phyloP scores from a whole-genome alignment of 2,888 invertebrate species.

The Cheilosia scutellata region DNA sequence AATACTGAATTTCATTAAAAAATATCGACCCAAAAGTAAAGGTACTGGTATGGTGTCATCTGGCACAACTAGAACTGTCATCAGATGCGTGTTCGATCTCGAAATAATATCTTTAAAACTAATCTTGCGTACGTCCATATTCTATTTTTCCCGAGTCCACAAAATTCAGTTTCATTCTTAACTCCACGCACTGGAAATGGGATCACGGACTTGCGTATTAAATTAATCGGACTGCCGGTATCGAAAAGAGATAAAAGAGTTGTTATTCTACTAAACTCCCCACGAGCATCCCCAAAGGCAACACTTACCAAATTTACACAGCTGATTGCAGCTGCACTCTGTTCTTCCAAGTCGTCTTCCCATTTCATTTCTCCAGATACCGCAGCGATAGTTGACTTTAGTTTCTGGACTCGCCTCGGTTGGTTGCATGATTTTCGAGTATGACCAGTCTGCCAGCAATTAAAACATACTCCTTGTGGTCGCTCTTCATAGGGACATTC shows the following conservation, averaged over 20 bases:
- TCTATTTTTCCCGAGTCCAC: slow-evolving; percentile 29
- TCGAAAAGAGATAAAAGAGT: slow-evolving; percentile 39
- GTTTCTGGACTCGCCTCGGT: slow-evolving; percentile 30
- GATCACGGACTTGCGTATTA: slow-evolving; percentile 41
- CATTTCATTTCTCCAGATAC: slow-evolving; percentile 6
- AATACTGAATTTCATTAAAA: slow-evolving; percentile 21
- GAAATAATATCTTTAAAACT: slow-evolving; percentile 17
- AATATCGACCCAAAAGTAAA: slow-evolving; percentile 30
- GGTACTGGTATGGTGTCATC: slow-evolving; percentile 41
- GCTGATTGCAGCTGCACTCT: slow-evolving; percentile 26
- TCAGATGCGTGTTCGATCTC: slow-evolving; percentile 22
- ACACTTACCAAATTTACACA: slow-evolving; percentile 34
- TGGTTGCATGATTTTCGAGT: slow-evolving; percentile 27
- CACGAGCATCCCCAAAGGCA: slow-evolving; percentile 30
- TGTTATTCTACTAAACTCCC: slow-evolving; percentile 39
- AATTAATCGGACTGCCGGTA: slow-evolving; percentile 38
- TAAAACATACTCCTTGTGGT: slow-evolving; percentile 27
- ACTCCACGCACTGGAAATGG: slow-evolving; percentile 36
- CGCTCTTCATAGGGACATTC: slow-evolving; percentile 35
- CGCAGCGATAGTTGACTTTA: slow-evolving; percentile 4
- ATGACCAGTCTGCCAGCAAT: slow-evolving; percentile 24
- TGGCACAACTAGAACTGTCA: slow-evolving; percentile 12
- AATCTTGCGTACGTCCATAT: slow-evolving; percentile 26
- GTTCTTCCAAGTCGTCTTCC: slow-evolving; percentile 20
- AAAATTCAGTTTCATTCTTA: slow-evolving; percentile 27